These are phyloP conservation scores for Euborellia annulipes DNA, from an alignment of 1,140 invertebrate species.

Conservation along the genomic window DNA sequence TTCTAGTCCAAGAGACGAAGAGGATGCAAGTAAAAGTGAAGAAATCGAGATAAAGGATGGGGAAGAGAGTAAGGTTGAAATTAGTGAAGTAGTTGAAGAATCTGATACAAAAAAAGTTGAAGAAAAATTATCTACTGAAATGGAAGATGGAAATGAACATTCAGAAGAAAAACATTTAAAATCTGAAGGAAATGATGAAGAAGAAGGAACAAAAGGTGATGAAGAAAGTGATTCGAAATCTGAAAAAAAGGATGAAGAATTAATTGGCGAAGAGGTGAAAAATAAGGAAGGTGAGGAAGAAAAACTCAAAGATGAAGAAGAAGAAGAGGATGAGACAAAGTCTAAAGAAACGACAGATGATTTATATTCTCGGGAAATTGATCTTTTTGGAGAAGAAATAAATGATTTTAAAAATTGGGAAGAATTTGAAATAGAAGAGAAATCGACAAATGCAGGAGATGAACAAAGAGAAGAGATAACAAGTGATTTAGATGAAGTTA, in stretches of 20 bases:
- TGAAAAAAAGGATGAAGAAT: not conserved
- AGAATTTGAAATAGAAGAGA: too few relatives aligned
- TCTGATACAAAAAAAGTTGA: not conserved
- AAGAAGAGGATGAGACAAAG: not conserved
- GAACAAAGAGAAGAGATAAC: constrained; percentile 7
- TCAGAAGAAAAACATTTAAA: not conserved
- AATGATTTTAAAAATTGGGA: constrained; percentile 8
- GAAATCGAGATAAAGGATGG: not conserved
- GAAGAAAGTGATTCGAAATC: too few relatives aligned
- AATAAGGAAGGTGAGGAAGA: not conserved
- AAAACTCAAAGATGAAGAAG: not conserved
- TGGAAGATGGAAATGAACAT: not conserved
- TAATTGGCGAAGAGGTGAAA: not conserved
- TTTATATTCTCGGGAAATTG: too few relatives aligned
- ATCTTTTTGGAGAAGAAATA: not conserved
- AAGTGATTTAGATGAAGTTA: constrained; percentile 23
- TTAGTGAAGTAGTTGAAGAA: not conserved
- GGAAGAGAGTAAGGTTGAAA: not conserved
- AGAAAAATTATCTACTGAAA: not conserved
- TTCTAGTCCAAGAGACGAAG: not conserved
- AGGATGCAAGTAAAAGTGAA: not conserved
- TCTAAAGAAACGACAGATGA: too few relatives aligned
- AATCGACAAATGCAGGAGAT: not conserved
- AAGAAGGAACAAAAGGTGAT: not conserved
- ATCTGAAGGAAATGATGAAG: not conserved